phyloP scores from a whole-genome alignment of 2,113 vertebrate species.

The Tiliqua scincoides region DNA sequence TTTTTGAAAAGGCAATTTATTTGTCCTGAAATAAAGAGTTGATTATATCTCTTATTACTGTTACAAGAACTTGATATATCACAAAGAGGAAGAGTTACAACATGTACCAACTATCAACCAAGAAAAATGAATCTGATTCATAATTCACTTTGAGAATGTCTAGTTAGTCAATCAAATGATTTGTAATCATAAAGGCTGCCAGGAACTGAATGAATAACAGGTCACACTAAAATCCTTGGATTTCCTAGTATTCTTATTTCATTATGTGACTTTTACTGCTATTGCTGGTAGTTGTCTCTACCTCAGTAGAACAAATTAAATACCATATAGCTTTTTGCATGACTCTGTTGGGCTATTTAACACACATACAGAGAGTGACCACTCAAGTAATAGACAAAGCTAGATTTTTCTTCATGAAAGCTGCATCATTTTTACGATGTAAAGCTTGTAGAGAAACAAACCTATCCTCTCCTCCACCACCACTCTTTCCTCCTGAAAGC shows the following conservation, averaged over 20 bases:
- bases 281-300: slow-evolving; percentile 75
- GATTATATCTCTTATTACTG: slow-evolving; percentile 78
- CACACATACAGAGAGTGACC: slow-evolving; percentile 52
- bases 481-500: slow-evolving; percentile 53
- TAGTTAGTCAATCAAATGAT: slow-evolving; percentile 99
- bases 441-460: slow-evolving; percentile 31
- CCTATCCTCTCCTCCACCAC: neutral
- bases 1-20: slow-evolving; percentile 76
- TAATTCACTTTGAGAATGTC: slow-evolving; percentile 92
- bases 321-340: slow-evolving; percentile 67
- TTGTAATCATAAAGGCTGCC: slow-evolving; percentile 97
- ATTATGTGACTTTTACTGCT: slow-evolving; percentile 81
- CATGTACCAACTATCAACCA: slow-evolving; percentile 77
- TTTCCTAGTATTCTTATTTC: slow-evolving; percentile 91
- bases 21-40: slow-evolving; percentile 78
- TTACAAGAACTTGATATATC: slow-evolving; percentile 78
- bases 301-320: slow-evolving; percentile 75
- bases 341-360: slow-evolving; percentile 63
- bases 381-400: slow-evolving; percentile 43
- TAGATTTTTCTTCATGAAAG: slow-evolving; percentile 41
- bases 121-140: slow-evolving; percentile 83
- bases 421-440: slow-evolving; percentile 32
- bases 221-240: slow-evolving; percentile 86
- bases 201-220: slow-evolving; percentile 95
- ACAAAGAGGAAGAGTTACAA: slow-evolving; percentile 76